Conservation (phyloP, 2,888 invertebrate genomes). For the Barypeithes pellucidus region DNA sequence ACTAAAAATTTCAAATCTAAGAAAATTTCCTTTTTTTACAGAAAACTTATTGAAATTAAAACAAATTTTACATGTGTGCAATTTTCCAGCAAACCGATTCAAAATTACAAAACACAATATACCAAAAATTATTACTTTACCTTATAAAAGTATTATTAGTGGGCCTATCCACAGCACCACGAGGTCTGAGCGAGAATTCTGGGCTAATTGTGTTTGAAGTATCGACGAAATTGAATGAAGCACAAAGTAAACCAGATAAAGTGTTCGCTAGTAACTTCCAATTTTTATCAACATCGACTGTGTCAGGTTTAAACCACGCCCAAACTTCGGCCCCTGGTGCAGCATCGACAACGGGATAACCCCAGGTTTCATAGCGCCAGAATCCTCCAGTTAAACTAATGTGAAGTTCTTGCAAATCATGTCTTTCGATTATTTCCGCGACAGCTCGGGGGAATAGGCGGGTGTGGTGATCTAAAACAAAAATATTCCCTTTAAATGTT, state of each 20-base stretch:
- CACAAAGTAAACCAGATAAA: conserved; percentile 95
- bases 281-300: conserved; percentile 81
- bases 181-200: conserved; percentile 86
- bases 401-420: conserved; percentile 91
- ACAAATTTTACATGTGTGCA: too few relatives aligned
- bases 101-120: too few relatives aligned
- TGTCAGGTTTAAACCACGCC: conserved; percentile 89
- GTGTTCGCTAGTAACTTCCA: conserved; percentile 94
- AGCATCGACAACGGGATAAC: conserved; percentile 91
- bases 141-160: conserved; percentile 68
- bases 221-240: conserved; percentile 95
- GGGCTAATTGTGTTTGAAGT: conserved; percentile 88
- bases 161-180: conserved; percentile 73
- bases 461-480: conserved; percentile 83
- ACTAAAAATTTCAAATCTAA: too few relatives aligned
- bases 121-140: conserved; percentile 52
- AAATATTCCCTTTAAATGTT: conserved; percentile 22
- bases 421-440: conserved; percentile 88
- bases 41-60: too few relatives aligned
- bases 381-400: conserved; percentile 93
- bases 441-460: conserved; percentile 91
- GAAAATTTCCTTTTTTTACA: too few relatives aligned
- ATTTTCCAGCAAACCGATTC: too few relatives aligned
- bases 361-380: conserved; percentile 96
- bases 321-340: conserved; percentile 95